Evolutionary conservation across 2,113 vertebrate species (phyloP).

Genomic region (Macquaria australasica): DNA sequence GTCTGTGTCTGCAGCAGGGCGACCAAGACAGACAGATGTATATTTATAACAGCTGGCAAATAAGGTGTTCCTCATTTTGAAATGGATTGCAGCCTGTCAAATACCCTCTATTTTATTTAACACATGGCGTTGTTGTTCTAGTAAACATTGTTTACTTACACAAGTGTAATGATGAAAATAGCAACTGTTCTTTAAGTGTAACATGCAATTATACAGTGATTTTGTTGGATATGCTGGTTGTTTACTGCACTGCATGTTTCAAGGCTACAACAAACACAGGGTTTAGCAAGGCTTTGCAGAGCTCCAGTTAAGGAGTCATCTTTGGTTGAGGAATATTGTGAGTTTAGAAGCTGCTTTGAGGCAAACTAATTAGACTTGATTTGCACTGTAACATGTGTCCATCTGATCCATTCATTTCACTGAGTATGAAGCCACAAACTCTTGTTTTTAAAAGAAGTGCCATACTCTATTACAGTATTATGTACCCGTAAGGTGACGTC

Average conservation of each 20-base stretch:
- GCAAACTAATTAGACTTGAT: constrained; percentile 4
- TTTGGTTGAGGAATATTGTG: constrained; percentile 16
- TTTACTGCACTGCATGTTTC: constrained; percentile 50
- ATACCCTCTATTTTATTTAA: constrained; percentile 18
- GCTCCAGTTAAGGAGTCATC: background rate
- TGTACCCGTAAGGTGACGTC: background rate
- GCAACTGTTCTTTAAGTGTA: constrained; percentile 41
- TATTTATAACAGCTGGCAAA: constrained; percentile 22
- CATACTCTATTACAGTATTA: background rate
- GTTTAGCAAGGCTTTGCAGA: constrained; percentile 29
- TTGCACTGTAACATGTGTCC: constrained; percentile 1
- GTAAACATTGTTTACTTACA: constrained; percentile 69
- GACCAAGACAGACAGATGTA: background rate
- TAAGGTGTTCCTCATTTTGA: constrained; percentile 14
- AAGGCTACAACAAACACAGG: constrained; percentile 36
- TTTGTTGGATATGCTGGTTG: constrained; percentile 45
- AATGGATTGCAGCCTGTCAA: constrained; percentile 11
- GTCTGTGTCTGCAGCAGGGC: background rate
- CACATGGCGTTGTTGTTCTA: background rate
- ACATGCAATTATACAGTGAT: constrained; percentile 66
- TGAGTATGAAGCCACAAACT: background rate
- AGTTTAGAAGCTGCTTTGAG: constrained; percentile 16
- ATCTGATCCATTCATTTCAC: background rate
- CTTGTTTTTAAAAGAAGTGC: background rate
- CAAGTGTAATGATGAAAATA: constrained; percentile 63